A percentile compares a stretch with the other conserved stretches of the same genome.
Conservation (phyloP, 2,113 vertebrate genomes). For the Sarotherodon lohbergeri region DNA sequence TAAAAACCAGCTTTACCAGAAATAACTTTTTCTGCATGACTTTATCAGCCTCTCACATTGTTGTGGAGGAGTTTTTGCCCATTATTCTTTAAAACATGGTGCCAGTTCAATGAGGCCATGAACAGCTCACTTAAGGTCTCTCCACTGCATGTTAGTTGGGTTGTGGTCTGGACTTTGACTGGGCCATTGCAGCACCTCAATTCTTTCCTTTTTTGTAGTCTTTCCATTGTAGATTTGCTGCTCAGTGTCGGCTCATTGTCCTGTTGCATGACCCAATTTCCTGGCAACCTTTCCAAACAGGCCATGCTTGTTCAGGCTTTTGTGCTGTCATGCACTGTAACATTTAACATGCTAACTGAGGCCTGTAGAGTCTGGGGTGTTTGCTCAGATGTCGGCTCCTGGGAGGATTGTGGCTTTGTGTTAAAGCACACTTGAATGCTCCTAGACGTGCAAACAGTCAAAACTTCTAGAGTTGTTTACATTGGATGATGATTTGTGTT, state of each 20-base stretch:
- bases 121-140: not conserved
- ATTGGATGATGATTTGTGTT: not conserved
- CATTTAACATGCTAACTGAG: not conserved
- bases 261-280: not conserved
- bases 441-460: not conserved
- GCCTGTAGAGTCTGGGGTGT: not conserved
- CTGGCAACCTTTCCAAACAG: not conserved
- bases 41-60: not conserved
- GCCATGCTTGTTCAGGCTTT: not conserved
- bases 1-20: not conserved
- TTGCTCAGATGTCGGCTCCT: not conserved
- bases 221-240: not conserved
- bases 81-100: not conserved
- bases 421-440: rapidly evolving
- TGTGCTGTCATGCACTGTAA: not conserved
- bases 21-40: not conserved
- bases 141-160: not conserved
- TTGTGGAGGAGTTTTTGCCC: rapidly evolving
- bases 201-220: not conserved
- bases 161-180: not conserved
- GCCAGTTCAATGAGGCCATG: not conserved
- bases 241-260: rapidly evolving
- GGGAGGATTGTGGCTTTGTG: not conserved
- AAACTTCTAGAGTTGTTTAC: not conserved
- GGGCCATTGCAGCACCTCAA: not conserved